phyloP scores from a whole-genome alignment of 1,140 invertebrate species.

The Zaprionus lachaisei region DNA sequence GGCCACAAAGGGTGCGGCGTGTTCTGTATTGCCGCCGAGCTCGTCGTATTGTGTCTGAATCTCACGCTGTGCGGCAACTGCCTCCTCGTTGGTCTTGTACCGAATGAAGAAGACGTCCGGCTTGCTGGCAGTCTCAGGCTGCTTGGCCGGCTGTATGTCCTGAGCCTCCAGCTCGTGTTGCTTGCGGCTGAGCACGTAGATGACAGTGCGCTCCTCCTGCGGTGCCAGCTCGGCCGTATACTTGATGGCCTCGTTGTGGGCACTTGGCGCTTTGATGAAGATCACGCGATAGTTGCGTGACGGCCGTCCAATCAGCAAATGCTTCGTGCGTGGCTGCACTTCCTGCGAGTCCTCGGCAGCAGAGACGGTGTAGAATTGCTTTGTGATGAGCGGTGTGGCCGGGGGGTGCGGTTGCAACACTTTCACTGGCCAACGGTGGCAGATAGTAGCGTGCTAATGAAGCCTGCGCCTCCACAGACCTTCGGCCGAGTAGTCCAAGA shows the following conservation, averaged over 20 bases:
- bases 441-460: constrained; percentile 56
- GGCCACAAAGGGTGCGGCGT: constrained; percentile 58
- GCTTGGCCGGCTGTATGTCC: constrained; percentile 81
- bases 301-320: constrained; percentile 84
- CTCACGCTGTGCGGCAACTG: constrained; percentile 67
- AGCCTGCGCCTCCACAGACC: not conserved
- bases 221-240: constrained; percentile 87
- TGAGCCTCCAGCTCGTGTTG: constrained; percentile 60
- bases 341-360: constrained; percentile 76
- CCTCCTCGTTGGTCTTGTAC: constrained; percentile 88
- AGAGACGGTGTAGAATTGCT: constrained; percentile 75
- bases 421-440: constrained; percentile 44
- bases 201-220: constrained; percentile 93
- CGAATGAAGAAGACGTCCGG: constrained; percentile 91
- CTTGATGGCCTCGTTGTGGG: constrained; percentile 87
- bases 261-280: constrained; percentile 92
- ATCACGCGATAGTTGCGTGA: constrained; percentile 94
- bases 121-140: constrained; percentile 87
- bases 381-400: constrained; percentile 64
- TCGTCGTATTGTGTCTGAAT: constrained; percentile 79
- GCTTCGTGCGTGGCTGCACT: constrained; percentile 51
- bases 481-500: not conserved
- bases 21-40: constrained; percentile 70
- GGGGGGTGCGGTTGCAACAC: not conserved
- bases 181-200: constrained; percentile 92